Base-by-base conservation (phyloP, 2,113 vertebrate genomes). In the Gadus chalcogrammus region DNA sequence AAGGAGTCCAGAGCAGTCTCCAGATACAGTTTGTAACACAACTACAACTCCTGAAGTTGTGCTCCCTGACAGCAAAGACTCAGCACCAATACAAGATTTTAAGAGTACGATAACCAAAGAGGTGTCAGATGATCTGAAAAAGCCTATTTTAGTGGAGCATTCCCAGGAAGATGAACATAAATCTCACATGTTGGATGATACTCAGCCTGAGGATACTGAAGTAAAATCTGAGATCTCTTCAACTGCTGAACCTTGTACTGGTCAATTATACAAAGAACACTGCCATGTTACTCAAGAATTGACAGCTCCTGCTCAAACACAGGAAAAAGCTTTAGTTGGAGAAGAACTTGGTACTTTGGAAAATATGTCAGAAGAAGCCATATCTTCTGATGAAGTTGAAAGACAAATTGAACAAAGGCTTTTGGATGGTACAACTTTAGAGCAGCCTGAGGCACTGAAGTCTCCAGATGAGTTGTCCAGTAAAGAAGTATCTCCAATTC, bases 71-170 rank as follows among this genome's bases (percentile, higher is more conserved):
- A 24, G 2, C 69, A 81, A 77, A 6, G 70, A 77, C 64, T 73
- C 61, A 71, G 35, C 65, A 64, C 20, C 69, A 62, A 62, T 15
- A 62, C 3, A 61, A 2, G 12, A 13, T 77, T 72, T 74, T 74
- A 31, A 11, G n/a, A 69, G 31, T 58, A 63, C 13, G 15, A 63
- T 18, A 18, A 63, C 13, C 18, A 63, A 17, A 17, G 68, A 78
- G 61, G 69, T 76, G 69, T 31, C 71, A 27, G 71, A 75, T 13
- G 61, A 82, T n/a, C 58, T 35, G 1, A 72, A 68, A 16, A 75
- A 60, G 64, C 9, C 38, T 2, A 67, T 22, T 28, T 1, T 64
- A 69, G 12, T 31, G 64, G 69, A 77, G 48, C 5, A 5, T 20
- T 48, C 4, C 18, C 15, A 35, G 68, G 3, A 8, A 71, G 38